Evolutionary conservation across 2,797 vertebrate species (phyloP).

Genomic region (Scolopax bukidnonensis): DNA sequence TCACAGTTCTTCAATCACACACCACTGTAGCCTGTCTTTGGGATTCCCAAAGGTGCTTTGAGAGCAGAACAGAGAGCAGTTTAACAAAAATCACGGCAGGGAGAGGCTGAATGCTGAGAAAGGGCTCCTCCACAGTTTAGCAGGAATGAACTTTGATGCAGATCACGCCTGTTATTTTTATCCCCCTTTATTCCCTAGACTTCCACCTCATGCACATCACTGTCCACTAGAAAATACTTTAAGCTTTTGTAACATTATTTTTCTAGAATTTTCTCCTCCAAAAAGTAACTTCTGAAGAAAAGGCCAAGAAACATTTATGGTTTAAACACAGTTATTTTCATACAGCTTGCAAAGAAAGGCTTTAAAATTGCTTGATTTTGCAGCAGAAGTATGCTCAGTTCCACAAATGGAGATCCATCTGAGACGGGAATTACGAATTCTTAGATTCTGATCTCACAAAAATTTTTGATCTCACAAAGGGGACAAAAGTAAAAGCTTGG

Average conservation of each 20-base stretch:
- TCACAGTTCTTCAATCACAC: background rate
- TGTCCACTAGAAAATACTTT: background rate
- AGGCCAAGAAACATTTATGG: accelerated
- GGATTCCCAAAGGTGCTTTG: background rate
- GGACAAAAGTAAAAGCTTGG: background rate
- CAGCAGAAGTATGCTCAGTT: background rate
- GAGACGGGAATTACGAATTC: conserved; percentile 5
- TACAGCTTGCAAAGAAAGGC: background rate
- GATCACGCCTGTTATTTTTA: background rate
- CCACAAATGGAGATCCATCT: background rate
- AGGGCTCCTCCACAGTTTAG: background rate
- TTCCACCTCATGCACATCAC: accelerated
- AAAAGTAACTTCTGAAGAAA: background rate
- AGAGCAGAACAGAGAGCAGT: background rate
- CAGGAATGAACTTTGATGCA: background rate
- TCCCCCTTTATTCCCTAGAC: background rate
- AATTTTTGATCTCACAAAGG: background rate
- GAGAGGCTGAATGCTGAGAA: background rate
- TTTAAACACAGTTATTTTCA: background rate
- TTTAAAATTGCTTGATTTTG: background rate
- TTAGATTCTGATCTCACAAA: conserved; percentile 11
- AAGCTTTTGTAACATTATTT: background rate
- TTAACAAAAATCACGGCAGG: background rate
- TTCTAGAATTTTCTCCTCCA: background rate
- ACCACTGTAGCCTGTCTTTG: background rate